phyloP scores from a whole-genome alignment of 1,140 invertebrate genomes.

The Lepidurus packardi region DNA sequence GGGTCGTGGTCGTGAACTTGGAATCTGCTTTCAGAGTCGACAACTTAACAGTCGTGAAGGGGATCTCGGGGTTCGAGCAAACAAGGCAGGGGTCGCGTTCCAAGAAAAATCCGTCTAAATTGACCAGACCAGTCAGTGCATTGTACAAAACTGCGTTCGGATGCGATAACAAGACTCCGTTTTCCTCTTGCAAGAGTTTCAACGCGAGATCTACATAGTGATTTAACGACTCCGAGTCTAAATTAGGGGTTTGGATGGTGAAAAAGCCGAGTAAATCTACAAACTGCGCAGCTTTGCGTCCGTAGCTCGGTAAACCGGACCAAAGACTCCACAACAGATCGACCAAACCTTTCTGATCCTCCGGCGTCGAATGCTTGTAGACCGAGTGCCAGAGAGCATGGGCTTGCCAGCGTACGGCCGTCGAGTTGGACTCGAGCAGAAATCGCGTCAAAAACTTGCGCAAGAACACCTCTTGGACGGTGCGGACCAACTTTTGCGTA shows the following conservation, averaged over 20 bases:
- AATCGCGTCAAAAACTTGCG: constrained; percentile 79
- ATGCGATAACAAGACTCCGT: constrained; percentile 78
- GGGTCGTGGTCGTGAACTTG: constrained; percentile 94
- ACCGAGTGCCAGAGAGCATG: constrained; percentile 74
- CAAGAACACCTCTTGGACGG: constrained; percentile 26
- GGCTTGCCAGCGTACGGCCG: constrained; percentile 88
- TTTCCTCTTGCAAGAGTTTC: constrained; percentile 75
- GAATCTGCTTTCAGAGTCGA: constrained; percentile 92
- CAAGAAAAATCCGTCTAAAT: constrained; percentile 91
- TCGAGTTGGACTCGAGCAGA: constrained; percentile 86
- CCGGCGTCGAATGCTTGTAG: constrained; percentile 61
- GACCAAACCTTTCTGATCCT: constrained; percentile 71
- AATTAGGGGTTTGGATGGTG: constrained; percentile 61
- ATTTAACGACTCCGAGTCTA: constrained; percentile 49
- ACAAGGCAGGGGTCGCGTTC: constrained; percentile 95
- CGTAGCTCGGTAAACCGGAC: constrained; percentile 83
- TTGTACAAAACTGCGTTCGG: constrained; percentile 91
- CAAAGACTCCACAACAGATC: constrained; percentile 85
- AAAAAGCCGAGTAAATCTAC: constrained; percentile 93
- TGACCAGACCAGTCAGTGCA: constrained; percentile 81
- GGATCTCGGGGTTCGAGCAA: constrained; percentile 94
- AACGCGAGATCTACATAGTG: constrained; percentile 80
- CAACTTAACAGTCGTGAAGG: constrained; percentile 84
- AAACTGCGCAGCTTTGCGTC: constrained; percentile 89
- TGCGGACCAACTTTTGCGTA: constrained; percentile 33